Evolutionary conservation across 2,888 invertebrate species (phyloP).

Genomic region (Tenthredo livida): DNA sequence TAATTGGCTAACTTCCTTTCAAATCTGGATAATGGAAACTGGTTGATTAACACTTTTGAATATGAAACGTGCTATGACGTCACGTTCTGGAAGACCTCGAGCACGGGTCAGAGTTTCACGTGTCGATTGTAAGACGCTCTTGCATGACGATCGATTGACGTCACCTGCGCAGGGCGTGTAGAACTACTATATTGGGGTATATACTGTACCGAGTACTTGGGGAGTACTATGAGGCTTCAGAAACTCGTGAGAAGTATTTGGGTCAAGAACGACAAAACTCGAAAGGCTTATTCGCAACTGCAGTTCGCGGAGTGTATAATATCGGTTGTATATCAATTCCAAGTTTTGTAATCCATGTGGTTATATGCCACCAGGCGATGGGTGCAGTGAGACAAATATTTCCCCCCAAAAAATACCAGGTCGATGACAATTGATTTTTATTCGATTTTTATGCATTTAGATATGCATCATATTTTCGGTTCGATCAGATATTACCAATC

Average conservation of each 20-base stretch:
- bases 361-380: background rate
- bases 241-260: slow-evolving; percentile 10
- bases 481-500: background rate
- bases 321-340: background rate
- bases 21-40: background rate
- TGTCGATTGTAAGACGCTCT: background rate
- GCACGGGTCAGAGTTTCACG: slow-evolving; percentile 22
- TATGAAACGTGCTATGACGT: slow-evolving; percentile 3
- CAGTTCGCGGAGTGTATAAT: background rate
- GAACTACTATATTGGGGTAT: background rate
- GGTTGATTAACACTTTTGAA: background rate
- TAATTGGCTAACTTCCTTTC: background rate
- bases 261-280: slow-evolving; percentile 33
- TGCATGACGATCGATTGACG: slow-evolving; percentile 5
- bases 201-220: background rate
- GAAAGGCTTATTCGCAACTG: slow-evolving; percentile 10
- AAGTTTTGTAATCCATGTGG: background rate
- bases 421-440: background rate
- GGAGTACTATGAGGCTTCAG: background rate
- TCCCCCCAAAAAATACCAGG: background rate
- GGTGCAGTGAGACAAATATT: background rate
- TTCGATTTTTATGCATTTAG: background rate
- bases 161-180: slow-evolving; percentile 5
- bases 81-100: slow-evolving; percentile 6
- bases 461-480: background rate